Evolutionary conservation across 2,888 invertebrate genomes (phyloP), one percentile per base, ranked within the genome.

Genomic region (Agrotis exclamationis): DNA sequence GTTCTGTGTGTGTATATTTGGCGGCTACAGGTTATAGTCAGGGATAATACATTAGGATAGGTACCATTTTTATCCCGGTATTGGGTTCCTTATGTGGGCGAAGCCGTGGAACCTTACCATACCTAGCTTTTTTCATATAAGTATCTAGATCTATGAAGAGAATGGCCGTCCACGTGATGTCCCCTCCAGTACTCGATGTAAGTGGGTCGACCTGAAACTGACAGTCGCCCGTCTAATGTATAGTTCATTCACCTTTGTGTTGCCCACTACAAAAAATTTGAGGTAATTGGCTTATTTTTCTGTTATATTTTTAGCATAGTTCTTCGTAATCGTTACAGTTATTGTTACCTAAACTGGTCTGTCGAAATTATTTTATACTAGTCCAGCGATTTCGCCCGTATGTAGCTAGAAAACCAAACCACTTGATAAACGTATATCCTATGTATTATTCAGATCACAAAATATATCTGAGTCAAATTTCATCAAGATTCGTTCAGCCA

Each of bases 171-270:
- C 66, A 67, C 66, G 79, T 79, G 70, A 58, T 53, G 76, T 63
- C 71, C 79, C 62, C 68, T 66, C 58, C 74, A 68, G 78, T 57
- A 56, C 79, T 78, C 68, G 54, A 78, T n/a, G 65, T 78, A 79
- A 78, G 78, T 78, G 78, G 78, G 78, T 63, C 79, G 74, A 44
- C 56, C 79, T 78, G 78, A 56, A 74, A 74, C 68, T 78, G 78
- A 78, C 74, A 67, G 67, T 73, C 44, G 66, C 24, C 59, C 47
- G 44, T 63, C 73, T 72, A 74, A 63, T 59, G 64, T 63, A 47
- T 78, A 75, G 75, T 76, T 76, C 63, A 45, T 63, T 75, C 76
- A 75, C 58, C 76, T 56, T 58, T 39, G 18, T 3, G 47, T 2
- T n/a, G 76, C 22, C 69, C 69, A 76, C 69, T 69, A 28, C 24